Evolutionary conservation across 2,888 invertebrate species (phyloP).

Genomic region (Sesamia inferens): DNA sequence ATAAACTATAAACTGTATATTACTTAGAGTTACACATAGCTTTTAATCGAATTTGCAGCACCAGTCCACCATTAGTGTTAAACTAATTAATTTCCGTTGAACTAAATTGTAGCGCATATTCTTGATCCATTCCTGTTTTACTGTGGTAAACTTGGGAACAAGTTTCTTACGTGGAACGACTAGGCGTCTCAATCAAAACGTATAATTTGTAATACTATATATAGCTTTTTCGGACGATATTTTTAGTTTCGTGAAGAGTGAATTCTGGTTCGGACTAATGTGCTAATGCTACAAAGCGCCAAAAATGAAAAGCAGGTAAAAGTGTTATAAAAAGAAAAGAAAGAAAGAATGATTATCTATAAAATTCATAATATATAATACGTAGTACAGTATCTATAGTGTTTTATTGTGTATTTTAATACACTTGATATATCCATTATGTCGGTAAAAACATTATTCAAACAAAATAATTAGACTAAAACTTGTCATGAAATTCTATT

Average conservation of each 20-base stretch:
- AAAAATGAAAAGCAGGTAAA: not conserved
- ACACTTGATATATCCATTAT: not conserved
- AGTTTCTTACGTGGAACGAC: slow-evolving; percentile 11
- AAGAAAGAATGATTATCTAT: not conserved
- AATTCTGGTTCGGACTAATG: not conserved
- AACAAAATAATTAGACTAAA: no score
- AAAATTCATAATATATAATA: no score
- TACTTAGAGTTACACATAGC: not conserved
- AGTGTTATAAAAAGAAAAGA: not conserved
- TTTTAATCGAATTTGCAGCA: slow-evolving; percentile 25
- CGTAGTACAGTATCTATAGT: no score
- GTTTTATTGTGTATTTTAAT: not conserved
- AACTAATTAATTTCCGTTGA: slow-evolving; percentile 30
- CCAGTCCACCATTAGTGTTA: slow-evolving; percentile 27
- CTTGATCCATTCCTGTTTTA: slow-evolving; percentile 29
- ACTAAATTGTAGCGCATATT: slow-evolving; percentile 37
- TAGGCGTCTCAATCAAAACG: slow-evolving; percentile 20
- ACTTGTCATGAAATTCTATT: no score
- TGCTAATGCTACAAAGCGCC: not conserved
- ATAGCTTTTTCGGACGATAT: not conserved
- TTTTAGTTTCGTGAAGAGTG: not conserved
- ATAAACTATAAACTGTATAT: not conserved
- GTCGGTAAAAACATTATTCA: not conserved
- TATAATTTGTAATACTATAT: slow-evolving; percentile 1
- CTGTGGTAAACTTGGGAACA: slow-evolving; percentile 30